Conservation (phyloP, 2,888 invertebrate species). For the Callosobruchus maculatus region DNA sequence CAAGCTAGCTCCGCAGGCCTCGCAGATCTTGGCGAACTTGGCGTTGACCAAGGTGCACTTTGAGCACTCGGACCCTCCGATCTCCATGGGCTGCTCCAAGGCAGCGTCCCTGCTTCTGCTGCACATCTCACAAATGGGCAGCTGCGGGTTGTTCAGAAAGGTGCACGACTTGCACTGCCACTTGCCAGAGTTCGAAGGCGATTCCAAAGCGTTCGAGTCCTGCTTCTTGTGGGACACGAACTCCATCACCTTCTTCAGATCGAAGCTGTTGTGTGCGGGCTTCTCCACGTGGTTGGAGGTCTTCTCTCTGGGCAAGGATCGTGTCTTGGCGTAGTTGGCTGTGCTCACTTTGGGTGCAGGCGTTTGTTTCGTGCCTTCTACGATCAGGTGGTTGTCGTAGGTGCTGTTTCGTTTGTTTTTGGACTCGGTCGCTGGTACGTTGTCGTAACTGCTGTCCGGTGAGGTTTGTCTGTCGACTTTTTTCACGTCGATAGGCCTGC, state of each 20-base stretch:
- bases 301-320: slow-evolving; percentile 45
- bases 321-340: slow-evolving; percentile 18
- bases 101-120: slow-evolving; percentile 52
- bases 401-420: slow-evolving; percentile 7
- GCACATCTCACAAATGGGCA: slow-evolving; percentile 72
- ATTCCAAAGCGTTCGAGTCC: slow-evolving; percentile 9
- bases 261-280: slow-evolving; percentile 6
- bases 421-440: slow-evolving; percentile 16
- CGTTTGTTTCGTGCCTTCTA: background rate
- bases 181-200: slow-evolving; percentile 1
- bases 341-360: background rate
- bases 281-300: slow-evolving; percentile 38
- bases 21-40: slow-evolving; percentile 61
- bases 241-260: slow-evolving; percentile 20
- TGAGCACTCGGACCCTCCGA: slow-evolving; percentile 72
- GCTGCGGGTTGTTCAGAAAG: slow-evolving; percentile 56
- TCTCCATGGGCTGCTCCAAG: slow-evolving; percentile 58
- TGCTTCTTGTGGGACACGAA: background rate
- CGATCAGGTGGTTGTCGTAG: background rate
- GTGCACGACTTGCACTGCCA: slow-evolving; percentile 76
- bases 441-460: slow-evolving; percentile 46
- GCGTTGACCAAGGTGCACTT: slow-evolving; percentile 73
- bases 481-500: slow-evolving; percentile 32
- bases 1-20: slow-evolving; percentile 65
- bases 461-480: slow-evolving; percentile 17